Evolutionary conservation across 2,888 invertebrate genomes (phyloP), one percentile per base, ranked within the genome.

Genomic region (Meliscaeva auricollis): DNA sequence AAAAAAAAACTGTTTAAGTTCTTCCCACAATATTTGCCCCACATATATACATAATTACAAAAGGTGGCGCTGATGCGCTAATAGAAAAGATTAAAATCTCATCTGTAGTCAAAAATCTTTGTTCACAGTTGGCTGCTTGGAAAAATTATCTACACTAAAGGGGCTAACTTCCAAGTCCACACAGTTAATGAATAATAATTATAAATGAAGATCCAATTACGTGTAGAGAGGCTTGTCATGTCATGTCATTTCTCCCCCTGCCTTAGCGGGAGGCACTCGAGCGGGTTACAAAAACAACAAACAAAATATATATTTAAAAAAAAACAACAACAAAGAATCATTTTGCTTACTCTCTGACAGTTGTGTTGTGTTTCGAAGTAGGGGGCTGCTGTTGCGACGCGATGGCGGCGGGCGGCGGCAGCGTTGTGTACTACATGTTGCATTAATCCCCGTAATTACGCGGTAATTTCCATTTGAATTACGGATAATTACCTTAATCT

Each of bases 381-480:
- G 41, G 4, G 9, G 11, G 9, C 2, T 30, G 15, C 0, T 60
- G 62, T 6, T 3, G 30, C 5, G 54, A 17, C 15, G 26, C 7
- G 32, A 17, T 22, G 9, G 22, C 20, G 46, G 46, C 15, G 3
- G 62, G 22, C 30, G 44, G 17, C 17, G 62, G 30, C 20, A 52
- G 66, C 56, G 54, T 66, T 72, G 68, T 81, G 81, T 77, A 69
- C 81, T 81, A 85, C 81, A 85, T 85, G 85, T 85, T 85, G 76
- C 81, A 85, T 85, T 85, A 85, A 85, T 85, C 85, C 85, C 68
- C 72, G 73, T 81, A 85, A 85, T 85, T 85, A 85, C 81, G 70
- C 81, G 76, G 87, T 87, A 87, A 87, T 82, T 87, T 87, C 58
- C 77, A 87, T 82, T 87, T 81, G 87, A 87, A 87, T 81, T 87